phyloP scores from a whole-genome alignment of 1,140 invertebrate genomes.

The Hylaeus anthracinus region DNA sequence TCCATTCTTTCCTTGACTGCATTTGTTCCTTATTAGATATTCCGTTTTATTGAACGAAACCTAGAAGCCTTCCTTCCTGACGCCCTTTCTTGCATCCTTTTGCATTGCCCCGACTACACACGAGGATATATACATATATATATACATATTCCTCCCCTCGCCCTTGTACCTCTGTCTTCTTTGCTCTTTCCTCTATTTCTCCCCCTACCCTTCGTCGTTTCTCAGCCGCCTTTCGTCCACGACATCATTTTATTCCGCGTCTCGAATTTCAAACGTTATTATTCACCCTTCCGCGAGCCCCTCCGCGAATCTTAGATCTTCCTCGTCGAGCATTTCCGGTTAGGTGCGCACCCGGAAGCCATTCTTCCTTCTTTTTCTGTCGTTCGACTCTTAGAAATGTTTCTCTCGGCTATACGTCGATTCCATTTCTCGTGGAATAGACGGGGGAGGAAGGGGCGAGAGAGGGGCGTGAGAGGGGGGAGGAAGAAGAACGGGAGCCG shows the following conservation, averaged over 20 bases:
- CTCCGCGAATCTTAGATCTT: constrained; percentile 71
- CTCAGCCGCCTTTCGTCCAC: constrained; percentile 59
- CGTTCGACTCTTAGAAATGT: constrained; percentile 51
- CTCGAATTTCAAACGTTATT: constrained; percentile 79
- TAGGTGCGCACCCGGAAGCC: constrained; percentile 65
- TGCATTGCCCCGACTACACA: constrained; percentile 55
- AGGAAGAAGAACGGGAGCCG: not conserved
- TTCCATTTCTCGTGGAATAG: constrained; percentile 38
- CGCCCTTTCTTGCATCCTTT: constrained; percentile 60
- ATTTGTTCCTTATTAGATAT: constrained; percentile 79
- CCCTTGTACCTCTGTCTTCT: constrained; percentile 59
- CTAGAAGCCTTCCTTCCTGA: constrained; percentile 66
- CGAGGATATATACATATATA: constrained; percentile 32
- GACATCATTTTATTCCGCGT: constrained; percentile 77
- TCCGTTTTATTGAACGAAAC: constrained; percentile 78
- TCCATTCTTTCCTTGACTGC: constrained; percentile 72
- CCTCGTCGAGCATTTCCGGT: constrained; percentile 69
- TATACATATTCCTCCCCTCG: constrained; percentile 34
- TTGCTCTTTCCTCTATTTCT: constrained; percentile 2
- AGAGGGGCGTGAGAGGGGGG: not conserved
- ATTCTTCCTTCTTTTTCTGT: constrained; percentile 61
- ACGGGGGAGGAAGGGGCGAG: not conserved
- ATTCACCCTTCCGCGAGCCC: constrained; percentile 76
- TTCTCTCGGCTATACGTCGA: constrained; percentile 55
- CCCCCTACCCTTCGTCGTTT: not conserved